Base-by-base conservation (phyloP, 2,113 vertebrate genomes). In the Pseudolaguvia tuberculata region DNA sequence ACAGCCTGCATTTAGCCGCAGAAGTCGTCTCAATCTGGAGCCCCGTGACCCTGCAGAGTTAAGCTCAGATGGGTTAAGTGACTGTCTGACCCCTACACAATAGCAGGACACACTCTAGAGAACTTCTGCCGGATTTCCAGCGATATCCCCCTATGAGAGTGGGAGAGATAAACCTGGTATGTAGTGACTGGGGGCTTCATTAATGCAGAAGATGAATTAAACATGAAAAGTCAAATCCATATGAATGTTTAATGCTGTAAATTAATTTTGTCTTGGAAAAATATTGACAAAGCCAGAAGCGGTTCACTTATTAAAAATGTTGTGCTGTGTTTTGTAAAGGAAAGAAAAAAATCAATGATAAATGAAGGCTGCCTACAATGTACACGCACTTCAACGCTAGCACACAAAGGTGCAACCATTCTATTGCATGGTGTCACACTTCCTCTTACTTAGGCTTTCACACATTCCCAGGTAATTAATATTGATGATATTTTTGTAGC, bases 51-150 rank as follows among this genome's bases (percentile, higher is more conserved):
- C 27, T 56, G 27, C 58, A 66, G 50, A 29, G 66, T 67, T 70
- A 27, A 69, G 65, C 63, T 76, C 79, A 69, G 69, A 59, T 39
- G 13, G 72, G 79, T 79, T 74, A 79, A 78, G 65, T 42, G 56
- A 69, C 68, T 61, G 45, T 62, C 48, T 72, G 63, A 59, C 75
- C 75, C 29, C 45, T 63, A 74, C 45, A 84, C 80, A 77, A 79
- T 78, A 75, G 67, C 76, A 76, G 78, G 67, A 58, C 51, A 77
- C 69, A 58, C 29, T 55, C 55, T 45, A 48, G 11, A 23, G 51
- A 23, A 48, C 31, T 83, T 81, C 50, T 57, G 61, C 76, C 71
- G 74, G 80, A 79, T 80, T 84, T 80, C 76, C 83, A 77, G 73
- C 62, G 11, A 51, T 74, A 79, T 80, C 69, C 78, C 72, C 35